These are phyloP conservation scores for Saccostrea echinata DNA, from an alignment of 1,140 invertebrate genomes.

Conservation along the genomic window DNA sequence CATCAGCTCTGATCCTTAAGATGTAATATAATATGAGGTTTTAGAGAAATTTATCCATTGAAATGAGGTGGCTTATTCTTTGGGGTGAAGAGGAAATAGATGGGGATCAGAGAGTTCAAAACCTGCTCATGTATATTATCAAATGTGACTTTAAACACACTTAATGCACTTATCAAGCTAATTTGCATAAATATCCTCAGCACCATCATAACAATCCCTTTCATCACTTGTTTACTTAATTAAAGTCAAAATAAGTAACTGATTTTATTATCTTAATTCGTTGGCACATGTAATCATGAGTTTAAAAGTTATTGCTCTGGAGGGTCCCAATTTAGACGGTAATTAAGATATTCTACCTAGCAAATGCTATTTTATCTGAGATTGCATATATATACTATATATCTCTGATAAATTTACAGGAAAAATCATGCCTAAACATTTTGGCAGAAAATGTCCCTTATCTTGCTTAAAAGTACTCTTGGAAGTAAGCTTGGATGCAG, in stretches of 20 bases:
- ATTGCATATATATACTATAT: constrained; percentile 4
- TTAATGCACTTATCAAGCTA: constrained; percentile 20
- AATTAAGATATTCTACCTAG: background rate
- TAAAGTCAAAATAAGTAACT: constrained; percentile 11
- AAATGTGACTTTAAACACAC: background rate
- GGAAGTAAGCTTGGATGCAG: background rate
- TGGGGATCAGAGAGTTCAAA: constrained; percentile 10
- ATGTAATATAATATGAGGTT: background rate
- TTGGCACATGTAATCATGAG: constrained; percentile 13
- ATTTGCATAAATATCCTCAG: constrained; percentile 2
- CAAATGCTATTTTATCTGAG: background rate
- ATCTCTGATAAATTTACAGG: background rate
- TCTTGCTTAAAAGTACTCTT: background rate
- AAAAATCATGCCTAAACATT: background rate
- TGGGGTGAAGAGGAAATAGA: background rate
- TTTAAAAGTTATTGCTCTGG: background rate
- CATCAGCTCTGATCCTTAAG: background rate
- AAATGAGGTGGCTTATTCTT: background rate
- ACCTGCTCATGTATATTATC: background rate
- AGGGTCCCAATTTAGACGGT: background rate
- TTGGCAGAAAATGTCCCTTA: constrained; percentile 24
- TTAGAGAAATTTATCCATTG: background rate
- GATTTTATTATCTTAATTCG: constrained; percentile 4
- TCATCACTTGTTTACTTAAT: background rate
- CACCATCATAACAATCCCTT: background rate